Evolutionary conservation across 2,797 vertebrate genomes (phyloP).

Genomic region (Diglossa cyanea): DNA sequence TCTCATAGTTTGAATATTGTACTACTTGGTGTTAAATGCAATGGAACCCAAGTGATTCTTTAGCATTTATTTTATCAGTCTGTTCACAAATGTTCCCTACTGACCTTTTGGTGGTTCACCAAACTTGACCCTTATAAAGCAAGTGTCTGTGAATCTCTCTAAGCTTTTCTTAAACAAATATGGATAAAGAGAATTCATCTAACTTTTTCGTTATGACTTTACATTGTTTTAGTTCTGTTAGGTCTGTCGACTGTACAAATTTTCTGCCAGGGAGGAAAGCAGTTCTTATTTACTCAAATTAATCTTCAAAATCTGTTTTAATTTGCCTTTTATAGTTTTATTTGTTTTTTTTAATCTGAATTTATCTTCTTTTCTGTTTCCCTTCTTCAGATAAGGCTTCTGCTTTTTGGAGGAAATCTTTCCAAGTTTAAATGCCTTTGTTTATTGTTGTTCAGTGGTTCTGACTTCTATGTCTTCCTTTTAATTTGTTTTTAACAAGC

Average conservation of each 20-base stretch:
- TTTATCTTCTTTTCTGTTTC: not conserved
- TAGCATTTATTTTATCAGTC: not conserved
- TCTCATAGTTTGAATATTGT: not conserved
- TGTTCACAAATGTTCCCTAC: not conserved
- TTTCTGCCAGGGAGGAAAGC: not conserved
- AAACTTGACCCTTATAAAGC: not conserved
- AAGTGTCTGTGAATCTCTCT: not conserved
- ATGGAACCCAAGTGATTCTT: not conserved
- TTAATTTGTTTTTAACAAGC: slow-evolving; percentile 34
- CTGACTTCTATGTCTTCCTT: not conserved
- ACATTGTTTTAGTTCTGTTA: not conserved
- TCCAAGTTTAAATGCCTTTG: not conserved
- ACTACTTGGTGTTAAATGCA: not conserved
- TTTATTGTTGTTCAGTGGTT: not conserved
- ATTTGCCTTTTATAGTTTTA: not conserved
- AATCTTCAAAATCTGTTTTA: not conserved
- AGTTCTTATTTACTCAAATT: not conserved
- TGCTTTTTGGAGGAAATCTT: not conserved
- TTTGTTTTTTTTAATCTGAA: not conserved
- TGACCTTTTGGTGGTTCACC: not conserved
- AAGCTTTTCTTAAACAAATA: not conserved
- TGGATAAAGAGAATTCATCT: not conserved
- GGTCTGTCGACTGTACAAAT: not conserved
- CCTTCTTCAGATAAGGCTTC: not conserved
- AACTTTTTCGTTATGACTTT: not conserved